Percentiles rank a stretch among this genome's conserved stretches.
Evolutionary conservation across 2,797 vertebrate species (phyloP).

Genomic region (Mormyrops attenuatus): DNA sequence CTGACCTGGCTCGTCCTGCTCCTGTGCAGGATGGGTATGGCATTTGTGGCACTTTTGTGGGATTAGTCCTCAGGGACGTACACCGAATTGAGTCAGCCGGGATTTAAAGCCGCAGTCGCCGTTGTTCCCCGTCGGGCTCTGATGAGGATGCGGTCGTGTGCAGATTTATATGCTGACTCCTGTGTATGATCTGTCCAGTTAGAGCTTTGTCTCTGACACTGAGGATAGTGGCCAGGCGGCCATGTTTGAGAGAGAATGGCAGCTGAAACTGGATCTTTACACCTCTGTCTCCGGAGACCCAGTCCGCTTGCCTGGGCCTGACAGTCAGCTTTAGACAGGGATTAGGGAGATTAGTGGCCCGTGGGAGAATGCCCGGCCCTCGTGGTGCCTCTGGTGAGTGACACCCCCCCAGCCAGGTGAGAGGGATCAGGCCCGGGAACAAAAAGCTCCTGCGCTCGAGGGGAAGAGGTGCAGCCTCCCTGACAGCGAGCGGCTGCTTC

Average conservation of each 20-base stretch:
- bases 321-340: conserved; percentile 7
- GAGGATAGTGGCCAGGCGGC: not conserved
- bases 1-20: not conserved
- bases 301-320: not conserved
- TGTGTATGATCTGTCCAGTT: not conserved
- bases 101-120: not conserved
- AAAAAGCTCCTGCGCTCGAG: not conserved
- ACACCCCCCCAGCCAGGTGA: conserved; percentile 12
- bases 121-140: not conserved
- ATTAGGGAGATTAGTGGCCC: conserved; percentile 13
- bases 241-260: not conserved
- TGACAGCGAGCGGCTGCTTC: not conserved
- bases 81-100: not conserved
- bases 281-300: not conserved
- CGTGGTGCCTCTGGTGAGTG: not conserved
- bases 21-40: not conserved
- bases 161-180: not conserved
- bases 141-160: not conserved
- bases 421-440: not conserved
- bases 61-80: not conserved
- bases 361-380: not conserved
- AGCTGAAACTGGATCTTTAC: not conserved
- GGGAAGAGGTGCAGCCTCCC: not conserved
- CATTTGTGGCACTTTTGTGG: not conserved
- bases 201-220: not conserved